Conservation (phyloP, 1,140 invertebrate species). For the Platyura marginata region DNA sequence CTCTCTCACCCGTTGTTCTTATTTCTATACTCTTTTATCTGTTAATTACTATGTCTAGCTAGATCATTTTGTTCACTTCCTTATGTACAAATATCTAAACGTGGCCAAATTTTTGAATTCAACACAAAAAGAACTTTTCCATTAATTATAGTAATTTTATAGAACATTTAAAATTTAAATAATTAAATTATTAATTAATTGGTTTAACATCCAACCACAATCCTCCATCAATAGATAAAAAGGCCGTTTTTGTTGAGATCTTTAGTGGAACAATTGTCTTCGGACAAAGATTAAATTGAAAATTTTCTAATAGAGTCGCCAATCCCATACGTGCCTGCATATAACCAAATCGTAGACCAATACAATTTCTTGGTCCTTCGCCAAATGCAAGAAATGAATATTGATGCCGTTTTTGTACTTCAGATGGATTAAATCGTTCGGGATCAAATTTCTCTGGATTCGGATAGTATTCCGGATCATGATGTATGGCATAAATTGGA, state of each 20-base stretch:
- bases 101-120: too few relatives aligned
- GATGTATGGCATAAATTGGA: neutral
- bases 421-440: slow-evolving; percentile 32
- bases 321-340: slow-evolving; percentile 14
- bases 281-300: slow-evolving; percentile 16
- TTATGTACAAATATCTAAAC: too few relatives aligned
- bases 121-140: too few relatives aligned
- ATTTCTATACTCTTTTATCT: too few relatives aligned
- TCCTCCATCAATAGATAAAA: slow-evolving; percentile 23
- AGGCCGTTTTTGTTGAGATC: slow-evolving; percentile 24
- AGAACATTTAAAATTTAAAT: too few relatives aligned
- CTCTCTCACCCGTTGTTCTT: too few relatives aligned
- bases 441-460: too few relatives aligned
- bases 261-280: slow-evolving; percentile 24
- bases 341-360: slow-evolving; percentile 24
- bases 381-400: slow-evolving; percentile 51
- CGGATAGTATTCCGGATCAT: too few relatives aligned
- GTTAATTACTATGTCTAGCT: too few relatives aligned
- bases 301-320: slow-evolving; percentile 11
- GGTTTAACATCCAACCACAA: slow-evolving; percentile 16
- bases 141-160: too few relatives aligned
- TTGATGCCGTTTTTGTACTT: slow-evolving; percentile 26
- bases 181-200: too few relatives aligned
- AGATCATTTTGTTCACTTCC: too few relatives aligned
- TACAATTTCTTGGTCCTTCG: slow-evolving; percentile 43